Evolutionary conservation across 2,888 invertebrate species (phyloP).

Genomic region (Hesperia comma): DNA sequence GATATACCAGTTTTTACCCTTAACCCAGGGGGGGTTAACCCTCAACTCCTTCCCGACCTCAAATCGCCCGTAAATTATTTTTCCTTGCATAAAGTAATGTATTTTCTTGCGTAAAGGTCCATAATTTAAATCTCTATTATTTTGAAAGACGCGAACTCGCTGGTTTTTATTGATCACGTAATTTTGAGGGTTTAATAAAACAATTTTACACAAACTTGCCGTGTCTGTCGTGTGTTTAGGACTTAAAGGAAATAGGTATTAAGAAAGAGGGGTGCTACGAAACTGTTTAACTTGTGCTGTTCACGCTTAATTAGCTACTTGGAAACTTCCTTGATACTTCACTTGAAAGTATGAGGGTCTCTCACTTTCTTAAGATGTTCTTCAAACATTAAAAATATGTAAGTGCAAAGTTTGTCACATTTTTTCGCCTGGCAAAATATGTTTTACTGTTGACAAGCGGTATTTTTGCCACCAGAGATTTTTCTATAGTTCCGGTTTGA

Average conservation of each 20-base stretch:
- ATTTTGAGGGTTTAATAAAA: too few relatives aligned
- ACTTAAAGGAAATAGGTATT: slow-evolving; percentile 53
- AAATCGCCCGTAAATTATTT: too few relatives aligned
- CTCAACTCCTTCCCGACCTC: too few relatives aligned
- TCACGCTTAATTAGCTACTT: slow-evolving; percentile 39
- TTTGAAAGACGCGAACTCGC: too few relatives aligned
- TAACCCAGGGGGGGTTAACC: too few relatives aligned
- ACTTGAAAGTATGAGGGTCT: not conserved
- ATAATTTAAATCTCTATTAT: too few relatives aligned
- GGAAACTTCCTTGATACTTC: slow-evolving; percentile 13
- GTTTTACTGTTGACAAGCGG: not conserved
- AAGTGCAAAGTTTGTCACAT: not conserved
- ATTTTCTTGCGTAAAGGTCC: too few relatives aligned
- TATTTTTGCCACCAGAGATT: not conserved
- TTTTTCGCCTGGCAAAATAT: not conserved
- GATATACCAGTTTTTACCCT: too few relatives aligned
- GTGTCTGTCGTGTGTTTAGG: not conserved
- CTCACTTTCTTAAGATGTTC: not conserved
- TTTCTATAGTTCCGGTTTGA: too few relatives aligned
- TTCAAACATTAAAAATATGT: not conserved
- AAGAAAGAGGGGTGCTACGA: slow-evolving; percentile 48
- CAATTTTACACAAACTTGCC: not conserved
- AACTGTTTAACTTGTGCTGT: slow-evolving; percentile 56
- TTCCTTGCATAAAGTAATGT: too few relatives aligned
- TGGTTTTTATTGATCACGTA: too few relatives aligned